Evolutionary conservation across 2,113 vertebrate genomes (phyloP), one percentile per base, ranked within the genome.

Genomic region (Burhinus oedicnemus): DNA sequence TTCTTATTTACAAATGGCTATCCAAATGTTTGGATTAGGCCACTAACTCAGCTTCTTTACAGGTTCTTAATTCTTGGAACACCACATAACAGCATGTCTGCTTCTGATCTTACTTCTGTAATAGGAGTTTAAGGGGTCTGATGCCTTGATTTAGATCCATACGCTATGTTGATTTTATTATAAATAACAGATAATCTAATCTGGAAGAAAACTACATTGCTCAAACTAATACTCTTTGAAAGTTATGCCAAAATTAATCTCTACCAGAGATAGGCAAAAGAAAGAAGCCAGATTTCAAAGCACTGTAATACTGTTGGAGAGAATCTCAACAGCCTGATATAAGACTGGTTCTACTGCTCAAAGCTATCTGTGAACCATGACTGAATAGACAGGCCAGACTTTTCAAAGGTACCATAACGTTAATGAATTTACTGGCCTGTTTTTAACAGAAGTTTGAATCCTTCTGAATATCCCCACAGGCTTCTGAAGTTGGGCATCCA

Each of bases 281-380:
- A 82, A 96, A 83, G 40, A 90, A 89, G 60, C 30, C 62, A 83
- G 61, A 79, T 94, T 94, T 83, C 93, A 90, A 65, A 91, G 44
- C 38, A 36, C 49, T 58, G 4, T 25, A 58, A 64, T 38, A 36
- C 21, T 68, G 42, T 0, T 82, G 47, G 44, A 81, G n/a, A 81
- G 38, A 84, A 83, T 54, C 79, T 89, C 58, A 90, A 44, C 20
- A 87, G 76, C 25, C 52, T 85, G 44, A 87, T 34, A 19, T 0
- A 64, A 79, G 78, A 89, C 81, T 0, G 1, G 74, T 87, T 91
- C 77, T 47, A 82, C 77, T 0, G 3, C 74, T 66, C 81, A 20
- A n/a, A 93, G 83, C 51, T 42, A 21, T 42, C 81, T 60, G 69
- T 71, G 65, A 94, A 61, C 44, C 36, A 36, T 6, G 30, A 82